Base-by-base conservation (phyloP, 1,140 invertebrate species). In the Lordiphosa stackelbergi region DNA sequence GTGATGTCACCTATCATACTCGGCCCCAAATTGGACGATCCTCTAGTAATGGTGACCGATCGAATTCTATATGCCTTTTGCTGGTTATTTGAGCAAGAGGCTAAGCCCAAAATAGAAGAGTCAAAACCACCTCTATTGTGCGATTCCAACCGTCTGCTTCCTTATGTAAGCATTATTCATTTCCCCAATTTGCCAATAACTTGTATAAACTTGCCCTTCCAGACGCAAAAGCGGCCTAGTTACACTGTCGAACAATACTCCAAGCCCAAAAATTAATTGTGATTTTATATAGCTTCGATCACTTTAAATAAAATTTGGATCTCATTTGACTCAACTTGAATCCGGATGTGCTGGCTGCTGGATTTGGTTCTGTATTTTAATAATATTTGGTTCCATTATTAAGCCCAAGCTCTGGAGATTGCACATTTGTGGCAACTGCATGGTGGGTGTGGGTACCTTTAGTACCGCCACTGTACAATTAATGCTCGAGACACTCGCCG, bases 341-440 rank as follows among this genome's bases (percentile, higher is more conserved):
- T 12, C 41, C 68, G 9, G 40, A 31, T 9, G 61, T 36, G 22
- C 10, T 40, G 6, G 70, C 75, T 24, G 75, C 75, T 31, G 75
- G 75, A 65, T 79, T 79, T 1, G 81, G 58, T 38, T 79, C 75
- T 5, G 75, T 71, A 24, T 79, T 79, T 16, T 16, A 5, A 79
- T 79, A 35, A 75, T 81, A 22, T 75, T 79, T 4, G 75, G 77
- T 59, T 79, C 75, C 75, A 79, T 79, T n/a, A 81, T 75, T 31
- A 79, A 66, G 8, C 75, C 75, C 8, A 79, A 57, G 11, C 75
- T 81, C 49, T 83, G 77, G 5, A 83, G 52, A 35, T 83, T 73
- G 46, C 72, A 77, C 16, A 57, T 57, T 61, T 83, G 57, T 13
- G 77, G 77, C 77, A 83, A 46, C 43, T 83, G 77, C 52, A 83